Base-by-base conservation (phyloP, 64 coral and sea anemone genomes). In the Montipora foliosa region DNA sequence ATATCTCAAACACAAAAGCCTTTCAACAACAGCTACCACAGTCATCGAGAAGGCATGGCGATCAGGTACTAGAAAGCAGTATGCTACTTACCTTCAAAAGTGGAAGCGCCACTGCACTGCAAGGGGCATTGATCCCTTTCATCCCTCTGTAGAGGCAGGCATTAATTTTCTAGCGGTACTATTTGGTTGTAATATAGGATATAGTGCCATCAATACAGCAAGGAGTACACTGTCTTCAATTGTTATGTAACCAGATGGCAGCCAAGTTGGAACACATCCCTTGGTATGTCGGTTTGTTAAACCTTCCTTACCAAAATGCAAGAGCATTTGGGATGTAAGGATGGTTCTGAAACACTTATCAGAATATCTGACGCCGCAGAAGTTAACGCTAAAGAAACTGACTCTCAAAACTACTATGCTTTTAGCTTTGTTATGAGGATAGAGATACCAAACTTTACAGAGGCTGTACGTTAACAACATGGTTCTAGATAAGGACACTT, bases 11-110 rank as follows among this genome's bases (percentile, higher is more conserved):
- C 22, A 44, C 44, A 74, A 90, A 61, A 74, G 88, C 47, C 55
- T 90, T 90, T 90, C 88, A 73, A 76, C 73, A 12, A 78, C 73
- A 90, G 72, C 59, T 90, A 90, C 88, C 88, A 79, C 21, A 19
- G 76, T 90, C 74, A 90, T 90, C 4, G 46, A 44, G 25, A 74
- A 90, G 78, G 55, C 74, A 24, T 88, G 85, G 85, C 45, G 53
- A 29, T 76, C 64, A 58, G 78, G 89, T 13, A 72, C 61, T 77
- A 74, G 47, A 71, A 81, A 91, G 62, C 89, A 91, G 47, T 90
- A 91, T 81, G 16, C 55, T 53, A 49, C 89, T 24, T 71, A 57
- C 5, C 53, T 57, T 57, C 53, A 57, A 57, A 57, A 57, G 53
- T 57, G 53, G 6, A 57, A 57, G 53, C 10, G 53, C 53, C 53